These are phyloP conservation scores for Amphimallon solstitiale DNA, from an alignment of 2,888 invertebrate genomes.

Conservation along the genomic window DNA sequence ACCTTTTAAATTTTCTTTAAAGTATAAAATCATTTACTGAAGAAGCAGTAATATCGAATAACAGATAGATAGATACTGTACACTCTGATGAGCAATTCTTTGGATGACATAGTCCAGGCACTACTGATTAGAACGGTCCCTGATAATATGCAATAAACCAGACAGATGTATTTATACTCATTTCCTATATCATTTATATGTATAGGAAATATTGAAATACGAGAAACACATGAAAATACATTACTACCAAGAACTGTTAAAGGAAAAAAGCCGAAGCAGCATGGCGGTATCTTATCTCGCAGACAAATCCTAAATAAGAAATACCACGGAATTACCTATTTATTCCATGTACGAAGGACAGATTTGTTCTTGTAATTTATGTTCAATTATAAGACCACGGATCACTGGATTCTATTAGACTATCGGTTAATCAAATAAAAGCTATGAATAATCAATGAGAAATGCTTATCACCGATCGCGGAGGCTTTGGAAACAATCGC, in stretches of 20 bases:
- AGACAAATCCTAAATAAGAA: conserved; percentile 23
- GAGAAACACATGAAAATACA: conserved; percentile 5
- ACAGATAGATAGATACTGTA: too few species aligned
- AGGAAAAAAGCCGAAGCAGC: not conserved
- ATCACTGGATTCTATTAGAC: conserved; percentile 47
- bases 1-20: not conserved
- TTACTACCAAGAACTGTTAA: not conserved
- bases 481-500: conserved; percentile 47
- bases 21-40: too few species aligned
- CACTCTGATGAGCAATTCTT: too few species aligned
- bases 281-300: conserved; percentile 1
- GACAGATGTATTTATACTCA: not conserved
- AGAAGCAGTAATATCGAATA: too few species aligned
- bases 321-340: conserved; percentile 33
- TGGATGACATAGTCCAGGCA: too few species aligned
- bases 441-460: conserved; percentile 51
- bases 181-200: not conserved
- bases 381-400: conserved; percentile 40
- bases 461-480: conserved; percentile 45
- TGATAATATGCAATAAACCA: not conserved
- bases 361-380: conserved; percentile 39
- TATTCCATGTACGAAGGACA: conserved; percentile 39
- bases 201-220: not conserved
- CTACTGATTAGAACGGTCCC: too few species aligned
- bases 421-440: conserved; percentile 50